A percentile compares a stretch with the other conserved stretches of the same genome.
Evolutionary conservation across 2,888 invertebrate species (phyloP).

Genomic region (Mechanitis mazaeus): DNA sequence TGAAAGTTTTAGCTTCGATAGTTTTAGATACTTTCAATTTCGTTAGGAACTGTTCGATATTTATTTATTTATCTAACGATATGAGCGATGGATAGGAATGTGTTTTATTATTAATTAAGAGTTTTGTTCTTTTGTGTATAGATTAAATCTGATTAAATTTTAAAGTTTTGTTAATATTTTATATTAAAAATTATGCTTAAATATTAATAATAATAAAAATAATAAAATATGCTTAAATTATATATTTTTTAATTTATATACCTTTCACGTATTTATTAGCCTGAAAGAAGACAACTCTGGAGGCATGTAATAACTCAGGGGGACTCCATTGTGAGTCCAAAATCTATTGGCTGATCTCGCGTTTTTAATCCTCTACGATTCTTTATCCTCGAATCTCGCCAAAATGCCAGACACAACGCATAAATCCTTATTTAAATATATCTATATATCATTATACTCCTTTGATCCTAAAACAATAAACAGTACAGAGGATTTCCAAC

Average conservation of each 20-base stretch:
- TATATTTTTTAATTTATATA: no score
- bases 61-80: conserved; percentile 19
- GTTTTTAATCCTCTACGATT: conserved; percentile 57
- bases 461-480: conserved; percentile 34
- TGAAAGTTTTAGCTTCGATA: conserved; percentile 63
- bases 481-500: conserved; percentile 32
- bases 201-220: no score
- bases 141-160: no score
- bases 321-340: conserved; percentile 49
- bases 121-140: no score
- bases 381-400: conserved; percentile 73
- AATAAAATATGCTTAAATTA: no score
- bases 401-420: conserved; percentile 73
- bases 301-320: conserved; percentile 44
- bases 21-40: conserved; percentile 64
- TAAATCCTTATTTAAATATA: conserved; percentile 77
- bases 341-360: conserved; percentile 53
- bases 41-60: conserved; percentile 30
- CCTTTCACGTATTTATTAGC: no score
- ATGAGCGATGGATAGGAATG: background rate
- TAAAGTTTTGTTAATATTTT: no score
- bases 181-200: no score
- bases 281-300: conserved; percentile 11
- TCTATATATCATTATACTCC: conserved; percentile 35
- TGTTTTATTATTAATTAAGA: no score